Evolutionary conservation across 2,888 invertebrate species (phyloP).

Genomic region (Diaperis boleti): DNA sequence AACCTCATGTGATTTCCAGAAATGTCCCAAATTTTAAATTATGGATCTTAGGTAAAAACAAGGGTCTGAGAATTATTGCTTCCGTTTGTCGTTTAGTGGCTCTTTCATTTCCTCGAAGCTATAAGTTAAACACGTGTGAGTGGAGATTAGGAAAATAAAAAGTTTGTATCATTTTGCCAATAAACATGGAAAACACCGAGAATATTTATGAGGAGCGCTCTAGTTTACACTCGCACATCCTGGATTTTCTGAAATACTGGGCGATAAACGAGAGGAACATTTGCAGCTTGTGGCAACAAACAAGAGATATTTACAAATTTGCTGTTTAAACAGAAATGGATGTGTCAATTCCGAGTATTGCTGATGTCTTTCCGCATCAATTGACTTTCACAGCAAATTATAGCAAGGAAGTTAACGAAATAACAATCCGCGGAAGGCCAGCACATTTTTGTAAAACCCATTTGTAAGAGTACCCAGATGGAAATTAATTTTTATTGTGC

Average conservation of each 20-base stretch:
- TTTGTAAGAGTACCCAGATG: too few species aligned
- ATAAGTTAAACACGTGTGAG: conserved; percentile 36
- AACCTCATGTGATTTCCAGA: too few species aligned
- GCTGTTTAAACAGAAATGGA: neutral
- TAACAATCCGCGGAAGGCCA: too few species aligned
- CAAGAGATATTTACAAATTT: neutral
- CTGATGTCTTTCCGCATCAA: neutral
- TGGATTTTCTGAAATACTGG: conserved; percentile 21
- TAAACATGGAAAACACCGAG: conserved; percentile 33
- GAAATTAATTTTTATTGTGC: neutral
- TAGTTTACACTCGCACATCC: conserved; percentile 24
- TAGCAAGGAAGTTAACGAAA: too few species aligned
- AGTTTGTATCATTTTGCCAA: conserved; percentile 36
- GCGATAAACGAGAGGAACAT: conserved; percentile 21
- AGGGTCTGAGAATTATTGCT: conserved; percentile 21
- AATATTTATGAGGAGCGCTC: conserved; percentile 30
- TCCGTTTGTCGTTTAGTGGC: conserved; percentile 20
- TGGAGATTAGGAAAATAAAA: conserved; percentile 35
- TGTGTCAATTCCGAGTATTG: neutral
- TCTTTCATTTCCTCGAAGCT: conserved; percentile 29
- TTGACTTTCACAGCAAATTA: too few species aligned
- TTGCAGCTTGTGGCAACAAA: neutral
- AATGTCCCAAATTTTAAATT: conserved; percentile 4
- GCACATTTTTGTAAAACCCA: too few species aligned
- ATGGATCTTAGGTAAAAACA: conserved; percentile 16